Conservation (phyloP, 1,140 invertebrate species). For the Drosophila biarmipes region DNA sequence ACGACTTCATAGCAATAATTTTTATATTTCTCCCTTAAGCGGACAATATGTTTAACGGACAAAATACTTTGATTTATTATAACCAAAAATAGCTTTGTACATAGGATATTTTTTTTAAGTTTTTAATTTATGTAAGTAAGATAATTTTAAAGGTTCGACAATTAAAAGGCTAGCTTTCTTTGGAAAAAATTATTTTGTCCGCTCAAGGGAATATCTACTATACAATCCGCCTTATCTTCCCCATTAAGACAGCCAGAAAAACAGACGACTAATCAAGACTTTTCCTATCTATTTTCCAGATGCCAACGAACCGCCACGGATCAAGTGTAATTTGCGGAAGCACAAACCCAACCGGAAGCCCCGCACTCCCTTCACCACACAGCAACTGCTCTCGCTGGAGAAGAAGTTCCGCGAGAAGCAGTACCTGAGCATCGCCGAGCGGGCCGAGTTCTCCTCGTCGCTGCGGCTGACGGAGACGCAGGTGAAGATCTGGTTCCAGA, state of each 20-base stretch:
- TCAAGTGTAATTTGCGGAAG: conserved; percentile 97
- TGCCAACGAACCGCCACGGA: conserved; percentile 89
- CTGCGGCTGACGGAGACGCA: conserved; percentile 97
- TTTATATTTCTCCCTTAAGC: neutral
- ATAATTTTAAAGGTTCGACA: neutral
- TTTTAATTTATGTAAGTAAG: neutral
- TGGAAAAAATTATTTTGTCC: neutral
- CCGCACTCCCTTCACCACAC: conserved; percentile 98
- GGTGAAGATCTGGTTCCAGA: conserved; percentile 99
- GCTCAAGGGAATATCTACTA: neutral
- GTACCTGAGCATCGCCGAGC: conserved; percentile 97
- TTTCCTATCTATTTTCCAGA: conserved; percentile 56
- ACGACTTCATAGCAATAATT: too few species aligned
- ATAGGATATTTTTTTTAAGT: neutral
- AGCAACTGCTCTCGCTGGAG: conserved; percentile 96
- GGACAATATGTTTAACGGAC: neutral
- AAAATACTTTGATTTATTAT: neutral
- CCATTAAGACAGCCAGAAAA: neutral
- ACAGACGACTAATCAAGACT: conserved; percentile 28
- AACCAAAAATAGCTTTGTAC: neutral
- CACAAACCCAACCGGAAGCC: conserved; percentile 98
- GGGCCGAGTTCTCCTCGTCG: conserved; percentile 97
- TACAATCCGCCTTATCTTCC: conserved; percentile 1
- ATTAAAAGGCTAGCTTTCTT: neutral
- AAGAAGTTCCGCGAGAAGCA: conserved; percentile 98